Percentiles rank a stretch among this genome's conserved stretches.
Conservation (phyloP, 2,888 invertebrate genomes). For the Baccha elongata region DNA sequence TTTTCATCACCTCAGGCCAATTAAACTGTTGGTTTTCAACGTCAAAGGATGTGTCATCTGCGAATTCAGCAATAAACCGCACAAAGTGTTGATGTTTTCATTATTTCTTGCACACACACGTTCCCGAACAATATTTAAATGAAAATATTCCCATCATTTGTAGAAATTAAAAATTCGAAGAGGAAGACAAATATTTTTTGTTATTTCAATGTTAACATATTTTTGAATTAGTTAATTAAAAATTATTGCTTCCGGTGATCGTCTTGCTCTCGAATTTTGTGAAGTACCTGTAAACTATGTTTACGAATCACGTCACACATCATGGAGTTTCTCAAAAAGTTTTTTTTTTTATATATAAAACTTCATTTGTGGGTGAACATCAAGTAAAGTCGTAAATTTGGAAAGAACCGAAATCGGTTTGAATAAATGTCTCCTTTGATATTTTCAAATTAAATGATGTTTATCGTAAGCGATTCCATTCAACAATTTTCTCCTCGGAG, state of each 20-base stretch:
- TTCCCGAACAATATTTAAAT: neutral
- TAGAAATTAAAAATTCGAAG: neutral
- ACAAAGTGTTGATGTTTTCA: slow-evolving; percentile 50
- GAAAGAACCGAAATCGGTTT: slow-evolving; percentile 28
- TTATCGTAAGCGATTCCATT: slow-evolving; percentile 44
- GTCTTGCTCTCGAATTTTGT: neutral
- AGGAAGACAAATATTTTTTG: neutral
- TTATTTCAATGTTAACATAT: slow-evolving; percentile 40
- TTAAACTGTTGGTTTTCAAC: slow-evolving; percentile 31
- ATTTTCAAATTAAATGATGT: slow-evolving; percentile 50
- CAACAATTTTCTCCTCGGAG: neutral
- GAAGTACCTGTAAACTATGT: slow-evolving; percentile 48
- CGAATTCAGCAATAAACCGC: slow-evolving; percentile 34
- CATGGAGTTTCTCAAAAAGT: neutral
- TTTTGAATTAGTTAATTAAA: slow-evolving; percentile 54
- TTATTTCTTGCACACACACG: neutral
- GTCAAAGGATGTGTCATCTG: slow-evolving; percentile 45
- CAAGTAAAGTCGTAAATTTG: slow-evolving; percentile 38
- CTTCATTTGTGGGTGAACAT: neutral
- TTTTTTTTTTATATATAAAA: slow-evolving; percentile 7
- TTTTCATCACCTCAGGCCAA: slow-evolving; percentile 50
- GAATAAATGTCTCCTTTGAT: slow-evolving; percentile 50
- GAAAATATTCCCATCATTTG: neutral
- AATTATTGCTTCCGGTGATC: slow-evolving; percentile 58
- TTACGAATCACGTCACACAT: neutral